A percentile compares a stretch with the other conserved stretches of the same genome.
These are phyloP conservation scores for Sandelia bainsii DNA, from an alignment of 2,797 vertebrate species.

Conservation along the genomic window DNA sequence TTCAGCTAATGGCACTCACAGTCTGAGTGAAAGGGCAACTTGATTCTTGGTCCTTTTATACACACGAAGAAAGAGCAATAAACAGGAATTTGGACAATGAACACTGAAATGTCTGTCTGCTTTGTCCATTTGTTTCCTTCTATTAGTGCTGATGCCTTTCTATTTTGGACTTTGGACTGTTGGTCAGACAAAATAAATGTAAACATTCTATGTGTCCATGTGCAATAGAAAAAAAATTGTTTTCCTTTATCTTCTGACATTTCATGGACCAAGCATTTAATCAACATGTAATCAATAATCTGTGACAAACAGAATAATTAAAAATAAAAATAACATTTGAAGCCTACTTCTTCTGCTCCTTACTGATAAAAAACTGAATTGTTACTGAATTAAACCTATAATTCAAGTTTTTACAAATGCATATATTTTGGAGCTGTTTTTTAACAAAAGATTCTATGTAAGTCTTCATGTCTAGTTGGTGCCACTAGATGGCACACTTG, in stretches of 20 bases:
- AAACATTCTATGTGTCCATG: neutral
- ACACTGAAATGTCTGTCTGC: constrained; percentile 60
- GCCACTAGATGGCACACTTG: constrained; percentile 87
- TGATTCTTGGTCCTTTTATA: constrained; percentile 75
- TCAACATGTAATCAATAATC: no score
- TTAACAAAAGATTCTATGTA: neutral
- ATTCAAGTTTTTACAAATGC: constrained; percentile 6
- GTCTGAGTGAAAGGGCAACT: constrained; percentile 82
- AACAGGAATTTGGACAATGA: constrained; percentile 72
- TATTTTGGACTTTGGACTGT: neutral
- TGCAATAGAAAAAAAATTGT: neutral
- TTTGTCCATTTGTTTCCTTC: constrained; percentile 61
- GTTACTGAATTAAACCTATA: neutral
- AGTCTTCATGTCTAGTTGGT: constrained; percentile 8
- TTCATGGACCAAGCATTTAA: neutral
- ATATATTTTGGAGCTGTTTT: neutral
- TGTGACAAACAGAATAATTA: neutral
- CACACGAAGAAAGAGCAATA: constrained; percentile 63
- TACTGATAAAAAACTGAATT: neutral
- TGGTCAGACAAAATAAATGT: neutral
- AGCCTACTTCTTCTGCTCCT: neutral
- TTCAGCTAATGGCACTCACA: constrained; percentile 82
- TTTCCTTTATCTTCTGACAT: constrained; percentile 6
- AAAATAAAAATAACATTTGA: neutral
- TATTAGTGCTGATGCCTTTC: constrained; percentile 1